Evolutionary conservation across 1,140 invertebrate species (phyloP).

Genomic region (Drosophila bocqueti): DNA sequence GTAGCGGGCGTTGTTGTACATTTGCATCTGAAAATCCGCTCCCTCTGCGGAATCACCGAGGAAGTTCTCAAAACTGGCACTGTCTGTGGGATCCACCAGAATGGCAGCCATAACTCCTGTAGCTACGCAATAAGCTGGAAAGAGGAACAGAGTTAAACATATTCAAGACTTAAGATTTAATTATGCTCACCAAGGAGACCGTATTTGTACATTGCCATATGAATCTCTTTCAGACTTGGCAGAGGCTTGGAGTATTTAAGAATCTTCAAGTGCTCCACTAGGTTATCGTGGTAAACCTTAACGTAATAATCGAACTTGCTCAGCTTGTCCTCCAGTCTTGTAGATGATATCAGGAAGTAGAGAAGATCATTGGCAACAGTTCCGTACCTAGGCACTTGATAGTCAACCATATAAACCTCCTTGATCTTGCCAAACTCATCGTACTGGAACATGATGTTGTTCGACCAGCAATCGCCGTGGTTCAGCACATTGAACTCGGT

Average conservation of each 20-base stretch:
- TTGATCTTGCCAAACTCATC: conserved; percentile 82
- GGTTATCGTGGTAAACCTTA: conserved; percentile 71
- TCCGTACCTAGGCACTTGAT: conserved; percentile 67
- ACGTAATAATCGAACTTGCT: conserved; percentile 74
- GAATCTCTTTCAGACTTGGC: conserved; percentile 62
- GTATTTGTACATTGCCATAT: conserved; percentile 55
- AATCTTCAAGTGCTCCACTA: conserved; percentile 55
- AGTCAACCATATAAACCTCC: conserved; percentile 70
- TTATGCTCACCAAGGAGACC: conserved; percentile 57
- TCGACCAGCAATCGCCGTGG: conserved; percentile 87
- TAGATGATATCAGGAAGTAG: conserved; percentile 70
- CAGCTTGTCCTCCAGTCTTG: conserved; percentile 70
- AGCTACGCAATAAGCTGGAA: conserved; percentile 55
- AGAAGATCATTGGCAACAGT: conserved; percentile 62
- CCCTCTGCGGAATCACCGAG: conserved; percentile 50
- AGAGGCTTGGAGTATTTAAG: conserved; percentile 66
- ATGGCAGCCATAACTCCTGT: conserved; percentile 71
- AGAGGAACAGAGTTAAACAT: neutral
- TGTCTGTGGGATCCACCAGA: conserved; percentile 67
- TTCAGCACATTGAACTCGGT: conserved; percentile 87
- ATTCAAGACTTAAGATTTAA: neutral
- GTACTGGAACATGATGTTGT: conserved; percentile 88
- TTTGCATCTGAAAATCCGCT: conserved; percentile 40
- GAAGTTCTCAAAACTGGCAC: conserved; percentile 64
- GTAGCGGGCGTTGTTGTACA: conserved; percentile 8